Evolutionary conservation across 1,140 invertebrate species (phyloP).

Genomic region (Drosophila mojavensis): DNA sequence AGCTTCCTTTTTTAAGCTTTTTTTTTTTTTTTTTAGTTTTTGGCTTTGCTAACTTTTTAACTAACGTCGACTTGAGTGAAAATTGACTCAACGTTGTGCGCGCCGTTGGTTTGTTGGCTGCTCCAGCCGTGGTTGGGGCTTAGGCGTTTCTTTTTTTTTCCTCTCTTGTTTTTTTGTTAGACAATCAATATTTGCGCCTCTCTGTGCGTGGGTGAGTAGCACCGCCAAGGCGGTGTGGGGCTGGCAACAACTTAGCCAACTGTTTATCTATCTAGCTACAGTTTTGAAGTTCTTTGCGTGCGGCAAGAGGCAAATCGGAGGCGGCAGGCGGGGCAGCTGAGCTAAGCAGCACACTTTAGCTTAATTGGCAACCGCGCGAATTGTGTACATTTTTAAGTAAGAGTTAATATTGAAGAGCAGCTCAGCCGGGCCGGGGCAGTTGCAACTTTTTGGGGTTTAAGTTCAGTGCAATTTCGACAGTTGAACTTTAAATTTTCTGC

Average conservation of each 20-base stretch:
- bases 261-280: conserved; percentile 71
- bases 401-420: conserved; percentile 71
- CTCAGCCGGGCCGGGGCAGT: not conserved
- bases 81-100: conserved; percentile 67
- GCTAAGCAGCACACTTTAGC: conserved; percentile 71
- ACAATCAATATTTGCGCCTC: conserved; percentile 77
- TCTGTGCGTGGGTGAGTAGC: conserved; percentile 28
- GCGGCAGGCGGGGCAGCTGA: not conserved
- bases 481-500: conserved; percentile 51
- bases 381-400: conserved; percentile 79
- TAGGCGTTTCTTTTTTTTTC: conserved; percentile 33
- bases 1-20: conserved; percentile 17
- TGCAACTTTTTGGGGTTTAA: conserved; percentile 23
- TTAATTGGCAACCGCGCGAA: conserved; percentile 72
- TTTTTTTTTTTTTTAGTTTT: conserved; percentile 4
- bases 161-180: conserved; percentile 51
- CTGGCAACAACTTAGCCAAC: conserved; percentile 33
- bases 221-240: not conserved
- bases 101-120: conserved; percentile 1
- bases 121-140: not conserved
- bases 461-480: conserved; percentile 63
- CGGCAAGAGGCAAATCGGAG: not conserved
- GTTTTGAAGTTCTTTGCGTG: conserved; percentile 65
- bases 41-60: conserved; percentile 74
- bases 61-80: conserved; percentile 78